Percentiles rank a stretch among this genome's conserved stretches.
phyloP scores from a whole-genome alignment of 2,888 invertebrate genomes.

The Aproaerema taeniolella region DNA sequence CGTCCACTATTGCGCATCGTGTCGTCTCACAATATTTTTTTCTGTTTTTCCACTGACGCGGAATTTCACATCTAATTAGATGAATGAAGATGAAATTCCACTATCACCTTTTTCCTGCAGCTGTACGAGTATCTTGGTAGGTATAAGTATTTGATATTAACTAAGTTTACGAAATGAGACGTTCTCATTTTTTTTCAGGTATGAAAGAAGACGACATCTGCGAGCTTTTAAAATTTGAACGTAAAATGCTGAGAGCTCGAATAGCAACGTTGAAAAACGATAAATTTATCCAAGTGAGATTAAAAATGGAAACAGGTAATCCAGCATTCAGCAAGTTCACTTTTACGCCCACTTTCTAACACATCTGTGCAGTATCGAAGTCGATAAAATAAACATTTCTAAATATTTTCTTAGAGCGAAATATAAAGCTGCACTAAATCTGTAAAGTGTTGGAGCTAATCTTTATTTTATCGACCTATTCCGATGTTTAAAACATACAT shows the following conservation, averaged over 20 bases:
- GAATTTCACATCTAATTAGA: too few relatives aligned
- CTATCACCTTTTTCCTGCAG: too few relatives aligned
- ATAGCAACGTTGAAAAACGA: constrained; percentile 92
- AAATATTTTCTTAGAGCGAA: constrained; percentile 8
- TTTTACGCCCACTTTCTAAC: constrained; percentile 3
- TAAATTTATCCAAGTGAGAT: constrained; percentile 93
- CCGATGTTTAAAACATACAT: too few relatives aligned
- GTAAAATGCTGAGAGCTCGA: constrained; percentile 93
- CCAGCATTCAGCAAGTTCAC: not conserved
- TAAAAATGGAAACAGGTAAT: constrained; percentile 95
- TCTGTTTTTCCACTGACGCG: too few relatives aligned
- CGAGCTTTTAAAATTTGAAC: constrained; percentile 94
- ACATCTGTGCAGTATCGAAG: constrained; percentile 8
- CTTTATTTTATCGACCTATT: too few relatives aligned
- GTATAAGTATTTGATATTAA: not conserved
- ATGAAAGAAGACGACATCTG: constrained; percentile 95
- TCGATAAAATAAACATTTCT: constrained; percentile 9
- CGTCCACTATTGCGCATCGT: too few relatives aligned
- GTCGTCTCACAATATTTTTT: too few relatives aligned
- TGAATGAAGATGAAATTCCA: too few relatives aligned
- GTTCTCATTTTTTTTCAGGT: constrained; percentile 67
- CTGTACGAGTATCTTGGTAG: not conserved
- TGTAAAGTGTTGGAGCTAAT: too few relatives aligned
- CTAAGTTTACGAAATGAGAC: not conserved
- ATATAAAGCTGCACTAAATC: not conserved